Conservation (phyloP, 2,113 vertebrate species). For the Anser brachyrhynchus region DNA sequence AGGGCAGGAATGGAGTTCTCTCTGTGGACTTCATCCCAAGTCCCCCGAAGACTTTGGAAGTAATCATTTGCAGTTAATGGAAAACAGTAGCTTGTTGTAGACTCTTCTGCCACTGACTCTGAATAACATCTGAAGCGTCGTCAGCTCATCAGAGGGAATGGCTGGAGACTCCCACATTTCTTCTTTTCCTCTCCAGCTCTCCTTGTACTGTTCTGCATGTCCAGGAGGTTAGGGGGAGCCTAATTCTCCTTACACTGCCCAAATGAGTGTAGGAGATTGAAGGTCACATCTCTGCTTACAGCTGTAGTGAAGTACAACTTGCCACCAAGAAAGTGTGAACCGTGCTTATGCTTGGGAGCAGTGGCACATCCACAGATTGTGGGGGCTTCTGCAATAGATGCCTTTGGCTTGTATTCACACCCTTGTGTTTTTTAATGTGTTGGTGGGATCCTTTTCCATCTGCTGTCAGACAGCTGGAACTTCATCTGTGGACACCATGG, state of each 20-base stretch:
- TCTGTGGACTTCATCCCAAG: neutral
- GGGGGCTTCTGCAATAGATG: neutral
- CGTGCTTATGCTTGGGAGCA: neutral
- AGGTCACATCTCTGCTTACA: neutral
- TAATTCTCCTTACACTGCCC: neutral
- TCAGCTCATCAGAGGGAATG: neutral
- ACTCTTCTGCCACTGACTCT: neutral
- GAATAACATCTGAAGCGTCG: neutral
- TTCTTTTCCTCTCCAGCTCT: neutral
- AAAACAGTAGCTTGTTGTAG: neutral
- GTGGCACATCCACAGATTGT: neutral
- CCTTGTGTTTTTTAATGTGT: neutral
- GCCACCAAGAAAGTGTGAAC: neutral
- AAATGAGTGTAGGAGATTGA: neutral
- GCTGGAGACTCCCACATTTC: neutral
- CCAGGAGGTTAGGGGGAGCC: neutral
- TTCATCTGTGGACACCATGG: neutral
- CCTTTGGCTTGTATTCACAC: neutral
- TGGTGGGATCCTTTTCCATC: neutral
- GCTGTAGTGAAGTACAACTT: neutral
- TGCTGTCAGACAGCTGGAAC: neutral
- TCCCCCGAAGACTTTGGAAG: neutral
- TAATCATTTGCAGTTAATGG: neutral
- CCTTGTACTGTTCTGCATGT: accelerated
- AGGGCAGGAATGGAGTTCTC: neutral